phyloP scores from a whole-genome alignment of 1,140 invertebrate genomes.

The Coenobita brevimanus region DNA sequence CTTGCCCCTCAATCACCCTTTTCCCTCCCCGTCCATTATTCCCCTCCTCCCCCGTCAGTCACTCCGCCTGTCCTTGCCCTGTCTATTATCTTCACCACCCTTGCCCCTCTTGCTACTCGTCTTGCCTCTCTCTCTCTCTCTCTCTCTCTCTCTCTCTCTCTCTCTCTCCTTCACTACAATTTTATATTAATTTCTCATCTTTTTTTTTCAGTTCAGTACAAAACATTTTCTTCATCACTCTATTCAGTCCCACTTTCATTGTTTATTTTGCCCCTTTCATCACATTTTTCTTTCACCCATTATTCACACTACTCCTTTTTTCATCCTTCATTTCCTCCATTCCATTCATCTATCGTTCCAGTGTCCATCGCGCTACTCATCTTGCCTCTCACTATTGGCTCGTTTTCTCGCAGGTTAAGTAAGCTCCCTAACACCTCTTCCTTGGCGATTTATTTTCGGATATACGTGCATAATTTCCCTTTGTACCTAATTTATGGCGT shows the following conservation, averaged over 20 bases:
- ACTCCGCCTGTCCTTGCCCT: neutral
- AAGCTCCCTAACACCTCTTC: too few relatives aligned
- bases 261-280: neutral
- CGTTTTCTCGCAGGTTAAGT: neutral
- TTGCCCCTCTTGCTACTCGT: neutral
- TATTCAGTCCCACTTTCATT: neutral
- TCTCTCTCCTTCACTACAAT: neutral
- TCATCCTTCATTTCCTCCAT: neutral
- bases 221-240: too few relatives aligned
- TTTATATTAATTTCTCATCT: neutral
- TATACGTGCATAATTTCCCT: too few relatives aligned
- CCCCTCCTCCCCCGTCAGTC: neutral
- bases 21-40: neutral
- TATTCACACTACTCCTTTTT: conserved; percentile 18
- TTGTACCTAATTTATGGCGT: too few relatives aligned
- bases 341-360: neutral
- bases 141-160: neutral
- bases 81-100: neutral
- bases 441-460: too few relatives aligned
- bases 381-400: neutral
- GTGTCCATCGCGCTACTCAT: neutral
- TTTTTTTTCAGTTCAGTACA: too few relatives aligned
- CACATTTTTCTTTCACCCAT: neutral
- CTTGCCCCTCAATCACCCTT: neutral
- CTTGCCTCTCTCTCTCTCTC: conserved; percentile 5